phyloP scores from a whole-genome alignment of 2,113 vertebrate species.

The Menura novaehollandiae region DNA sequence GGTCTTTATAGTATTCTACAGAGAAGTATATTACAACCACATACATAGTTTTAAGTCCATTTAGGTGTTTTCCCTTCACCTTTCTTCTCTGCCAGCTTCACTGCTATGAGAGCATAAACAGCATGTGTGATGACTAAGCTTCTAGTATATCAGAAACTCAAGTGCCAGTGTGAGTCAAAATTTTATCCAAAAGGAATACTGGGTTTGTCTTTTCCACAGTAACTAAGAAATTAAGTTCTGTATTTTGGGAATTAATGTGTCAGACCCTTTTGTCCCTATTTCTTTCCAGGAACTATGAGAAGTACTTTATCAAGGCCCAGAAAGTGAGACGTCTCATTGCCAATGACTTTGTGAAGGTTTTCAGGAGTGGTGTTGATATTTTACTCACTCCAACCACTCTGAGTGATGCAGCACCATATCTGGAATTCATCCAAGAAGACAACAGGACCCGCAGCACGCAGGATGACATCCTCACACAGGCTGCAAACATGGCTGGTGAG shows the following conservation, averaged over 20 bases:
- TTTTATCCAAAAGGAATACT: not conserved
- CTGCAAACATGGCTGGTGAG: conserved; percentile 92
- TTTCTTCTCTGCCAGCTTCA: not conserved
- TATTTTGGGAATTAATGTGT: not conserved
- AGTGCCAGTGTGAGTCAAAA: not conserved
- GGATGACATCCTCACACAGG: conserved; percentile 91
- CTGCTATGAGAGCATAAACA: not conserved
- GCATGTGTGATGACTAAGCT: not conserved
- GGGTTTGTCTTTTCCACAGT: not conserved
- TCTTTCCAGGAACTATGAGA: conserved; percentile 84
- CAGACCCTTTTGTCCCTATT: not conserved
- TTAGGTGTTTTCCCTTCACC: not conserved
- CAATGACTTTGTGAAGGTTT: conserved; percentile 83
- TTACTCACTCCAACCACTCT: conserved; percentile 93
- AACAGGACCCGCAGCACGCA: conserved; percentile 90
- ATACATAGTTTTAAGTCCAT: not conserved
- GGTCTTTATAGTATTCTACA: not conserved
- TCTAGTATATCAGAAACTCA: not conserved
- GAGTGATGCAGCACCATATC: conserved; percentile 74
- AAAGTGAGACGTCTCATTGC: conserved; percentile 90
- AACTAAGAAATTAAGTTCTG: not conserved
- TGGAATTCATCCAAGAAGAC: conserved; percentile 88
- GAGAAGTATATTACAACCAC: not conserved
- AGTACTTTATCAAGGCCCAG: conserved; percentile 92
- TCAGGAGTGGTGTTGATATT: conserved; percentile 83